Evolutionary conservation across 2,113 vertebrate genomes (phyloP).

Genomic region (Rhinolophus ferrumequinum): DNA sequence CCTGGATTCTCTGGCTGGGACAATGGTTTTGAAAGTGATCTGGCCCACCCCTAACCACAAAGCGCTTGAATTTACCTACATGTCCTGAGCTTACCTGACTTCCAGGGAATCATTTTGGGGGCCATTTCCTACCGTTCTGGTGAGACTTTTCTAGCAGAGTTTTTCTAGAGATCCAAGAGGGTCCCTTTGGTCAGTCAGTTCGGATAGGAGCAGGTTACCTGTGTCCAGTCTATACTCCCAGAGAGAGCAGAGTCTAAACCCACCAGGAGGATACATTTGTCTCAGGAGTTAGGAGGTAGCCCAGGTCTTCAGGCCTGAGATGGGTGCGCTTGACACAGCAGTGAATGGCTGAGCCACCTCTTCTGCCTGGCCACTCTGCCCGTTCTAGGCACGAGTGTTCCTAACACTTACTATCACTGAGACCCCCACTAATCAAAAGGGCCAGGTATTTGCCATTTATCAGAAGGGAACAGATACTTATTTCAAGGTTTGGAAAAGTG

Average conservation of each 20-base stretch:
- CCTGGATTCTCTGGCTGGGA: background rate
- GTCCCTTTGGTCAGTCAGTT: background rate
- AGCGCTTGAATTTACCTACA: background rate
- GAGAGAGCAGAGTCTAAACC: background rate
- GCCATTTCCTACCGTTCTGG: background rate
- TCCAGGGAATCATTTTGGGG: background rate
- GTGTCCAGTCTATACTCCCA: background rate
- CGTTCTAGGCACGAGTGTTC: background rate
- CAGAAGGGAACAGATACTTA: background rate
- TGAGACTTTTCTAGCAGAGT: background rate
- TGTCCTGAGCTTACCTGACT: background rate
- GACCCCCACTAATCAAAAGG: background rate
- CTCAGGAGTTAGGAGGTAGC: background rate
- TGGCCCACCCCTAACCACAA: background rate
- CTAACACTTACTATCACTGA: background rate
- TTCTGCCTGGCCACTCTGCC: background rate
- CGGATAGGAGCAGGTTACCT: background rate
- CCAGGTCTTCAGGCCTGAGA: background rate
- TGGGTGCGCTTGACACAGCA: no score
- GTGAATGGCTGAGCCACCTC: background rate
- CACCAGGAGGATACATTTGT: background rate
- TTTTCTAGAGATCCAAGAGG: background rate
- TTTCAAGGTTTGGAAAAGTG: background rate
- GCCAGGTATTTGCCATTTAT: background rate
- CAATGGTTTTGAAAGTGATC: background rate